Evolutionary conservation across 2,113 vertebrate species (phyloP).

Genomic region (Lichenostomus cassidix): DNA sequence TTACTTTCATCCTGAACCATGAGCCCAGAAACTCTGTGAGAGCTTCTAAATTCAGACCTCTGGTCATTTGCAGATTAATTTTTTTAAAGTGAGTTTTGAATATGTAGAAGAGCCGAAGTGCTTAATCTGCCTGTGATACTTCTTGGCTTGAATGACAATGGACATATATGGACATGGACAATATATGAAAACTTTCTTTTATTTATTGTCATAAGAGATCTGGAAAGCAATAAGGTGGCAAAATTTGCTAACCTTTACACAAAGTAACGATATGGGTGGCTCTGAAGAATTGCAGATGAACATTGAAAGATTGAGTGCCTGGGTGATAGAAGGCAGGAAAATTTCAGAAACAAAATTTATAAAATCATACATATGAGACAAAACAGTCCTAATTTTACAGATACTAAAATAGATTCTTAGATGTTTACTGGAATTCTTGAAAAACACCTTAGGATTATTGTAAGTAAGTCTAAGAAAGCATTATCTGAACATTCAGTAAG

Average conservation of each 20-base stretch:
- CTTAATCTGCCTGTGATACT: not conserved
- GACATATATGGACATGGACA: not conserved
- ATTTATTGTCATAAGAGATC: not conserved
- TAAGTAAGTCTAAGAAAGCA: not conserved
- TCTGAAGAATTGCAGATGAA: not conserved
- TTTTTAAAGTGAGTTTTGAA: not conserved
- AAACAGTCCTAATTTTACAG: not conserved
- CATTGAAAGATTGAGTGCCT: not conserved
- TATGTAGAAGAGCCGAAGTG: not conserved
- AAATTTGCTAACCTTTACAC: not conserved
- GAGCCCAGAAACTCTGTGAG: not conserved
- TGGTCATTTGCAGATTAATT: not conserved
- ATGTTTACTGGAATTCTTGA: not conserved
- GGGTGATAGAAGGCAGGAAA: not conserved
- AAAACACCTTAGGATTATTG: not conserved
- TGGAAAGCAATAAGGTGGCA: not conserved
- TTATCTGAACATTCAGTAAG: not conserved
- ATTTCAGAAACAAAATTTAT: not conserved
- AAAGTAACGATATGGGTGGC: not conserved
- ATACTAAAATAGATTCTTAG: not conserved
- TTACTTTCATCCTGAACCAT: not conserved
- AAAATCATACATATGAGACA: not conserved
- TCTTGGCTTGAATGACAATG: not conserved
- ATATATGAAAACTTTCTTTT: not conserved
- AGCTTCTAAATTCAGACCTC: not conserved